These are phyloP conservation scores for Oreortyx pictus DNA, from an alignment of 2,797 vertebrate species.

Conservation along the genomic window DNA sequence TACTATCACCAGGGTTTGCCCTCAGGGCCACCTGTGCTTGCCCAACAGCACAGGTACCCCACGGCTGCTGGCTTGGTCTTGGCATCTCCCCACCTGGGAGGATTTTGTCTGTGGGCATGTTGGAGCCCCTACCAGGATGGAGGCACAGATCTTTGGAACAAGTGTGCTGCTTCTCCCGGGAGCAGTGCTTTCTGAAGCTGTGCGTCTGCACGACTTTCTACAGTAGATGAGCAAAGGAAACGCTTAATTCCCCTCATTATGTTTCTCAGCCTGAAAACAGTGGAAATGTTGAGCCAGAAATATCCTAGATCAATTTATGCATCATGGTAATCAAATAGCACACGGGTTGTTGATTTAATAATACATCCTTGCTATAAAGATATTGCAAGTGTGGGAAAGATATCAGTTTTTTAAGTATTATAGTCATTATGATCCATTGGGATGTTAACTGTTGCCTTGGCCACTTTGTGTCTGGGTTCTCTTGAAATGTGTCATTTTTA, in stretches of 20 bases:
- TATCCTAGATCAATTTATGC: constrained; percentile 19
- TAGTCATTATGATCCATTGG: neutral
- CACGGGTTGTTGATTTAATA: constrained; percentile 19
- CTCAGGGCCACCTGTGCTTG: neutral
- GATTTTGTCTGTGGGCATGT: neutral
- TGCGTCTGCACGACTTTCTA: neutral
- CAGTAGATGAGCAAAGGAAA: neutral
- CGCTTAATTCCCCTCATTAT: constrained; percentile 29
- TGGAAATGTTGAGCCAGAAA: constrained; percentile 42
- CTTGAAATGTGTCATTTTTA: constrained; percentile 17
- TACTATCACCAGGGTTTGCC: neutral
- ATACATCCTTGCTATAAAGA: neutral
- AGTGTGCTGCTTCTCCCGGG: neutral
- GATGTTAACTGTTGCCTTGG: neutral
- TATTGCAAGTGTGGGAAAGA: neutral
- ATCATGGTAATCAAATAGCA: constrained; percentile 19
- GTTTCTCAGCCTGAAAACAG: constrained; percentile 38
- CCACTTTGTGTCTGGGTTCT: neutral
- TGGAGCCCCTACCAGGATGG: neutral
- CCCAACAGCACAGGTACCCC: neutral
- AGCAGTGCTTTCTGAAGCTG: neutral
- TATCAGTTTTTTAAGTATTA: neutral
- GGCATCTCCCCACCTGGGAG: neutral
- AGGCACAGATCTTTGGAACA: neutral
- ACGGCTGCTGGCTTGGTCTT: neutral